Evolutionary conservation across 1,140 invertebrate genomes (phyloP), one percentile per base, ranked within the genome.

Genomic region (Cryptotermes secundus): DNA sequence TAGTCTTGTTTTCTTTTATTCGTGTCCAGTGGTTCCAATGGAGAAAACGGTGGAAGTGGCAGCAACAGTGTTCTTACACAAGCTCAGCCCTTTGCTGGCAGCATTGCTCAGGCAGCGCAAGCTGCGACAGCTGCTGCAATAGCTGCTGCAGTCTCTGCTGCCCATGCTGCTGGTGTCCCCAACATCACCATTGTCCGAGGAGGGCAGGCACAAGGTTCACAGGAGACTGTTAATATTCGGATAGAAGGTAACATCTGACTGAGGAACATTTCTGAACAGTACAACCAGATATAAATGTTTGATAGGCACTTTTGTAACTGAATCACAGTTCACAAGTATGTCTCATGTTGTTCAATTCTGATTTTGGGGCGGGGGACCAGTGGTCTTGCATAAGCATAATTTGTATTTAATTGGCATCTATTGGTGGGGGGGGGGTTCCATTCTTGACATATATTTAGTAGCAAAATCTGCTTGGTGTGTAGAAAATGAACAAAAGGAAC

Each of bases 61-160:
- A 16, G 26, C 31, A 19, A 22, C 53, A 72, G 9, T 14, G 59
- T 72, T 6, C 26, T 72, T 26, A 26, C 59, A n/a, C 59, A 72
- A 31, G 59, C 59, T 72, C 59, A 72, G 59, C 59, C 59, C 9
- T 72, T 72, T 72, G 59, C 59, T 72, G 59, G 59, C 59, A 72
- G 59, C n/a, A 72, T 82, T 36, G 81, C 81, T 31, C 81, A 82
- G 38, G 81, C 81, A 10, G 38, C 81, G 10, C 81, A 82, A 31
- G 81, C 81, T 42, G 81, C 81, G 6, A 87, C 87, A 35, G 89
- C 90, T 34, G 91, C 90, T 85, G 90, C 90, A 22, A 87, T 91
- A 49, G 91, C 90, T 79, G 90, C 90, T 83, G 89, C 89, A 42
- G 88, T 91, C 14, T 90, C 91, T 53, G 91, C 91, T 24, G 89